phyloP scores from a whole-genome alignment of 2,888 invertebrate species.

The Drosophila meridiana region DNA sequence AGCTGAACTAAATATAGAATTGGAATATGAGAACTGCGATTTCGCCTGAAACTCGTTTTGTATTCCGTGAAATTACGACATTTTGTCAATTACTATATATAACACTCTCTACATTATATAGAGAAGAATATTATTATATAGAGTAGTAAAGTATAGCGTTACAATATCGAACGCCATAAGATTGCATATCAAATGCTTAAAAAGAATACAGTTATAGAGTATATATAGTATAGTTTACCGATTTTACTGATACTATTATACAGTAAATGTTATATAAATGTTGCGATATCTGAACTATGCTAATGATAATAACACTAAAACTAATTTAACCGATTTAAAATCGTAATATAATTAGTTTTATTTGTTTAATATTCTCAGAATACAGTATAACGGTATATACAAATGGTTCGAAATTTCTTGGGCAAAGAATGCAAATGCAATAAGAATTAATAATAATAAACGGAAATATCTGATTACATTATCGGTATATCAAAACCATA shows the following conservation, averaged over 20 bases:
- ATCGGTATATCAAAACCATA: not conserved
- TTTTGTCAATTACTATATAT: not conserved
- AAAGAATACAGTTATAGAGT: too few relatives aligned
- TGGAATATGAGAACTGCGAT: not conserved
- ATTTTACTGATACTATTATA: not conserved
- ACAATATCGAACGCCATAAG: too few relatives aligned
- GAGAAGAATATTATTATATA: too few relatives aligned
- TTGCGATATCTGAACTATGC: too few relatives aligned
- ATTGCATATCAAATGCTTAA: not conserved
- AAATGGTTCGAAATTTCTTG: not conserved
- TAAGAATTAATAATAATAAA: not conserved
- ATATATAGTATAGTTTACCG: too few relatives aligned
- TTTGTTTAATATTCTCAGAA: too few relatives aligned
- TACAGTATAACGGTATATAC: not conserved
- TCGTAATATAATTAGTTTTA: too few relatives aligned
- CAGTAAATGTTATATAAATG: not conserved
- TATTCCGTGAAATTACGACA: not conserved
- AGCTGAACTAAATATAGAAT: constrained; percentile 1
- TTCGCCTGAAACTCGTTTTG: not conserved
- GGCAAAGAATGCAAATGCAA: not conserved
- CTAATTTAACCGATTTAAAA: too few relatives aligned
- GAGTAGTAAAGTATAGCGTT: too few relatives aligned
- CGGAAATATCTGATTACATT: not conserved
- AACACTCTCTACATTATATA: too few relatives aligned
- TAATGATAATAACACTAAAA: too few relatives aligned